Conservation (phyloP, 2,797 vertebrate genomes). For the Urosaurus nigricauda region DNA sequence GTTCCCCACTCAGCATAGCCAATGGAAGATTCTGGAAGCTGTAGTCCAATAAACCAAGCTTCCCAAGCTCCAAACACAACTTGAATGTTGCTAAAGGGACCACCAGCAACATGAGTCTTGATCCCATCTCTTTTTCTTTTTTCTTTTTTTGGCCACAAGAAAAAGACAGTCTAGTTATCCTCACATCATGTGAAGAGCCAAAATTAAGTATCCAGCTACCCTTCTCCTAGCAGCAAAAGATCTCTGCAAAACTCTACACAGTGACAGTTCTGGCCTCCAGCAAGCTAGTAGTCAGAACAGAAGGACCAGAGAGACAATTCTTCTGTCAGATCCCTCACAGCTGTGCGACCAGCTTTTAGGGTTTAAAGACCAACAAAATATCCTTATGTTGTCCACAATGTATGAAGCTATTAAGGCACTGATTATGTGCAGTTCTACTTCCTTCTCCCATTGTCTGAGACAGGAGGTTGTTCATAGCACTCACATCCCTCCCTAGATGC, state of each 20-base stretch:
- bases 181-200: neutral
- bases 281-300: neutral
- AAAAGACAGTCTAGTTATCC: neutral
- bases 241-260: neutral
- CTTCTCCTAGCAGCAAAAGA: neutral
- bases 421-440: neutral
- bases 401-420: neutral
- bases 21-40: too few species aligned
- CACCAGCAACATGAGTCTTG: neutral
- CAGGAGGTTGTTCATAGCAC: too few species aligned
- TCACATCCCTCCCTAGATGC: neutral
- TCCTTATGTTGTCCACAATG: neutral
- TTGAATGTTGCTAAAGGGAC: neutral
- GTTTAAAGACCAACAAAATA: neutral
- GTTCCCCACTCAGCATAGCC: too few species aligned
- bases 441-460: neutral
- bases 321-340: neutral
- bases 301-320: neutral
- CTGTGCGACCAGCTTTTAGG: neutral
- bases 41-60: too few species aligned
- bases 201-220: too few species aligned
- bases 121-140: too few species aligned
- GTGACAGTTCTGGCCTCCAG: neutral
- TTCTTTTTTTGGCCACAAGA: neutral
- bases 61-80: neutral